These are phyloP conservation scores for Spondyliosoma cantharus DNA, from an alignment of 2,797 vertebrate genomes.

Conservation along the genomic window DNA sequence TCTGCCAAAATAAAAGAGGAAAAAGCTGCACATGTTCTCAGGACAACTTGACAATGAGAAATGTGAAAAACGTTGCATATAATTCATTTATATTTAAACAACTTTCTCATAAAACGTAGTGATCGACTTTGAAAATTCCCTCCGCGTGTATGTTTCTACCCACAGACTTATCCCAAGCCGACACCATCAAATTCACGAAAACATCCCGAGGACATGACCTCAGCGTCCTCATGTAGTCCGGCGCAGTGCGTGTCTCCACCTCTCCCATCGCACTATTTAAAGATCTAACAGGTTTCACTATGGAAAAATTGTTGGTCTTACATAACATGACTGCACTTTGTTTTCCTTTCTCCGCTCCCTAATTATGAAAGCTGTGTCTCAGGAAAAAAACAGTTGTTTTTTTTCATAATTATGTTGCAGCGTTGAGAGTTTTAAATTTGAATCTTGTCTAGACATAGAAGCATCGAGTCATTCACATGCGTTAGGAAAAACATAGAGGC, in stretches of 20 bases:
- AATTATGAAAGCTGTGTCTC: conserved; percentile 28
- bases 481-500: conserved; percentile 25
- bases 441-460: conserved; percentile 46
- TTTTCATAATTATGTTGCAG: conserved; percentile 33
- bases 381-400: background rate
- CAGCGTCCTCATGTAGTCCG: background rate
- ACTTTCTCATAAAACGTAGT: background rate
- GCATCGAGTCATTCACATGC: background rate
- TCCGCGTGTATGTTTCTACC: background rate
- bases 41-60: no score
- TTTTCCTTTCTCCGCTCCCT: conserved; percentile 29
- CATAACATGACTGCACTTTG: conserved; percentile 20
- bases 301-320: conserved; percentile 40
- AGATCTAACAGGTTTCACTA: conserved; percentile 6
- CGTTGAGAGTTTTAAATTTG: conserved; percentile 28
- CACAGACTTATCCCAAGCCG: background rate
- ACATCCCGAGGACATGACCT: conserved; percentile 14
- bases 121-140: background rate
- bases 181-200: background rate
- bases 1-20: no score
- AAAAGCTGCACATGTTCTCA: no score
- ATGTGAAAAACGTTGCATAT: background rate
- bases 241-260: background rate
- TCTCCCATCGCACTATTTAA: conserved; percentile 10
- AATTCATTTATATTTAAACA: background rate